Base-by-base conservation (phyloP, 1,140 invertebrate genomes). In the Adoxophyes honmai region DNA sequence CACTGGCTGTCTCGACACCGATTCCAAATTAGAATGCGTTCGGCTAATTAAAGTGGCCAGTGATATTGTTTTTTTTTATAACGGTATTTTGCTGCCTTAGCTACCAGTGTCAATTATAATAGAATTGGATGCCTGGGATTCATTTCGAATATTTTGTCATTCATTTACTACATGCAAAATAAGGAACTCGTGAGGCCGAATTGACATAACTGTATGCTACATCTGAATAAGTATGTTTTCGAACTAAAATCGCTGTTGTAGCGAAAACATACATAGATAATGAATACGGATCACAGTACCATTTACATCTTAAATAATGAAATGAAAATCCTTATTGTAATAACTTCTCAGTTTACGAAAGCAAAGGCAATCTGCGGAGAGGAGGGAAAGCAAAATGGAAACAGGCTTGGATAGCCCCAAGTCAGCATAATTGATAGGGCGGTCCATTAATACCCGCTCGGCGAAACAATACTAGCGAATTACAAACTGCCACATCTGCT, bases 341-440 rank as follows among this genome's bases (percentile, higher is more conserved):
- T 18, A 48, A 48, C 21, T 48, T 33, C 18, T 48, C 42, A 48
- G 42, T 44, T 44, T 28, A 48, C 18, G 21, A 33, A 28, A 48
- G 18, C 42, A 33, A n/a, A 44, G 42, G 11, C 42, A 48, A 48
- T 48, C 42, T 48, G 18, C 18, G 18, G 28, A 11, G 21, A 18
- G 28, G 28, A 48, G 11, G 42, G 42, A 13, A 38, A 13, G 21
- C 21, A 28, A 28, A 28, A 28, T 28, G 11, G 13, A 48, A 16
- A 11, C 42, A 48, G 36, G 42, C n/a, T 13, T 48, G 42, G 5
- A 48, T 48, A 48, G 42, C 42, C 42, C 42, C 21, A 48, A 48
- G 21, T 61, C 56, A 59, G 59, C 65, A 67, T 60, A 67, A 67
- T 67, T 67, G 65, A 67, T 67, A 67, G 58, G 57, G 58, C 42